Base-by-base conservation (phyloP, 2,797 vertebrate species). In the Peromyscus attwateri region DNA sequence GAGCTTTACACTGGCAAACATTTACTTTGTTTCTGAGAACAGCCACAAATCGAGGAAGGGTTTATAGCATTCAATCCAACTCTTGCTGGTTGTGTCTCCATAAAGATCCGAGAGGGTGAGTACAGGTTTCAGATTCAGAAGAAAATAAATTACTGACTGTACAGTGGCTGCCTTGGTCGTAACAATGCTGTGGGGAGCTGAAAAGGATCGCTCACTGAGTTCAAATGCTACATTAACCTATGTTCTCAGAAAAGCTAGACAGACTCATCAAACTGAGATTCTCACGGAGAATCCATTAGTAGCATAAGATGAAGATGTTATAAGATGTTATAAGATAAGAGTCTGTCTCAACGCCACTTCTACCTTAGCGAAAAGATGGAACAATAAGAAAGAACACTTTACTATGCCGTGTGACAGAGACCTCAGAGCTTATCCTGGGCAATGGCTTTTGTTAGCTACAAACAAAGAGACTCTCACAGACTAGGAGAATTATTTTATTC, bases 21-120 rank as follows among this genome's bases (percentile, higher is more conserved):
- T 96, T 94, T 92, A 37, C 62, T 97, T 34, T 93, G 43, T 85
- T 96, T 96, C 49, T 92, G 77, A 94, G 92, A 79, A 94, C 25
- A 90, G 52, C 71, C 75, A 46, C 87, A 79, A 79, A 40, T 68
- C 19, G 13, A 25, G 29, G n/a, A 95, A 89, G 3, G 19, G 93
- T 73, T 73, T 87, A 89, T 87, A 83, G 25, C 55, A 29, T 94
- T 81, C 29, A 55, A 49, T 95, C 46, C 23, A 94, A 43, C 8
- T 81, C 46, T 82, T 91, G 79, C 17, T 96, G 68, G 57, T 70
- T 73, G 40, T 8, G 34, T 82, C 29, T 84, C 52, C 9, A 40
- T 75, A 60, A 88, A 89, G 83, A 8, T 76, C 57, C 68, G 60
- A 96, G 66, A 25, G 9, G 55, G 43, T 66, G 27, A 93, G 1